A percentile compares a stretch with the other conserved stretches of the same genome.
These are phyloP conservation scores for Psilanteris sp. DNA, from an alignment of 1,140 invertebrate species.

Conservation along the genomic window DNA sequence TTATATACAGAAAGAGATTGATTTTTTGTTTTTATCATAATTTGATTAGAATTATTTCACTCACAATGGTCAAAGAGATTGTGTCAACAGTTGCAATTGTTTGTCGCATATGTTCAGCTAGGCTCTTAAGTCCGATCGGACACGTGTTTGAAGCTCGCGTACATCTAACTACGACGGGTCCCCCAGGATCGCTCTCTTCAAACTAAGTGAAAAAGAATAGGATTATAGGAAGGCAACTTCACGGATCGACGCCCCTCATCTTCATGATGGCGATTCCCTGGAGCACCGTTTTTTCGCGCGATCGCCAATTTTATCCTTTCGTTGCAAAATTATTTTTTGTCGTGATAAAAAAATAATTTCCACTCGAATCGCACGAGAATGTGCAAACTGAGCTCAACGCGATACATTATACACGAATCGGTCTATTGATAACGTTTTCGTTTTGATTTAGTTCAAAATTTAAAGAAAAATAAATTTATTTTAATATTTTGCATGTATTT, in stretches of 20 bases:
- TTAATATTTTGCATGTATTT: too few species aligned
- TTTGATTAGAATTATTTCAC: too few species aligned
- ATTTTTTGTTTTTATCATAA: too few species aligned
- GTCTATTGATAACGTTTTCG: too few species aligned
- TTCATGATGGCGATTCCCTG: constrained; percentile 48
- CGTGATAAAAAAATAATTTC: too few species aligned
- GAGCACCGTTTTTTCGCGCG: constrained; percentile 42
- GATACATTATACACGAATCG: too few species aligned
- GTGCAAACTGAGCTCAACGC: too few species aligned
- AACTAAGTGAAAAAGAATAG: constrained; percentile 65
- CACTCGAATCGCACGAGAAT: too few species aligned
- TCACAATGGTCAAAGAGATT: constrained; percentile 6
- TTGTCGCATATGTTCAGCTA: constrained; percentile 61
- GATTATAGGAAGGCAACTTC: constrained; percentile 66
- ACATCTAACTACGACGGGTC: constrained; percentile 44
- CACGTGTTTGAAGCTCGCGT: constrained; percentile 52
- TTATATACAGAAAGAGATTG: too few species aligned
- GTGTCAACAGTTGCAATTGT: constrained; percentile 35
- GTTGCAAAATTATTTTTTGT: constrained; percentile 42
- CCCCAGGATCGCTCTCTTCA: constrained; percentile 59
- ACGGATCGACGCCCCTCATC: constrained; percentile 57
- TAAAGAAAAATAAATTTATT: too few species aligned
- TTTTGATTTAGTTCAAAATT: too few species aligned
- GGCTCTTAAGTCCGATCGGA: constrained; percentile 57
- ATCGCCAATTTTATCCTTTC: constrained; percentile 35